Percentiles rank a stretch among this genome's conserved stretches.
phyloP scores from a whole-genome alignment of 2,113 vertebrate genomes.

The Phyllopteryx taeniolatus region DNA sequence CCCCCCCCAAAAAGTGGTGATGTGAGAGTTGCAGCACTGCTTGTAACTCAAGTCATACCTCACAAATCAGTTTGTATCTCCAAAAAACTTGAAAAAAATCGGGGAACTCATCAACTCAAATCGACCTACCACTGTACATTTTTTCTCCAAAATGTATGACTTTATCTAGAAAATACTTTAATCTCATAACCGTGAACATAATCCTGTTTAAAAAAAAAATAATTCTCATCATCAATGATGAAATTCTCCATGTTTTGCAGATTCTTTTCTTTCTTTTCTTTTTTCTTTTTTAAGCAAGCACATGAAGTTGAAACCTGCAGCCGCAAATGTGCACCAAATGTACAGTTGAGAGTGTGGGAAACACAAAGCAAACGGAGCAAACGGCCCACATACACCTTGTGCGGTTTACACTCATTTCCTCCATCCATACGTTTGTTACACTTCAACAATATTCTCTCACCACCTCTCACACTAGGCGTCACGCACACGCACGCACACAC shows the following conservation, averaged over 20 bases:
- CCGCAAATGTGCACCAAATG: conserved; percentile 53
- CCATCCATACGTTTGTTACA: conserved; percentile 25
- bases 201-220: no score
- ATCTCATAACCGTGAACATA: no score
- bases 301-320: not conserved
- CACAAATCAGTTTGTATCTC: no score
- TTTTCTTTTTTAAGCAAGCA: not conserved
- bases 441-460: conserved; percentile 19
- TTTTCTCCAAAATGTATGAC: no score
- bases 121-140: no score
- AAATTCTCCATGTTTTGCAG: not conserved
- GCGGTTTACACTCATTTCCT: conserved; percentile 34
- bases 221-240: no score
- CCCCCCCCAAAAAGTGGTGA: no score
- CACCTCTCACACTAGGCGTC: conserved; percentile 13
- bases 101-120: no score
- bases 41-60: no score
- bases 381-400: conserved; percentile 37
- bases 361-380: conserved; percentile 49
- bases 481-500: conserved; percentile 31
- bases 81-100: no score
- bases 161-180: no score
- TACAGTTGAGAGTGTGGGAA: conserved; percentile 57
- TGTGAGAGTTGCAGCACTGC: no score
- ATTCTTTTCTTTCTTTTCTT: not conserved